A percentile compares a stretch with the other conserved stretches of the same genome.
phyloP scores from a whole-genome alignment of 2,113 vertebrate species.

The Anas platyrhynchos region DNA sequence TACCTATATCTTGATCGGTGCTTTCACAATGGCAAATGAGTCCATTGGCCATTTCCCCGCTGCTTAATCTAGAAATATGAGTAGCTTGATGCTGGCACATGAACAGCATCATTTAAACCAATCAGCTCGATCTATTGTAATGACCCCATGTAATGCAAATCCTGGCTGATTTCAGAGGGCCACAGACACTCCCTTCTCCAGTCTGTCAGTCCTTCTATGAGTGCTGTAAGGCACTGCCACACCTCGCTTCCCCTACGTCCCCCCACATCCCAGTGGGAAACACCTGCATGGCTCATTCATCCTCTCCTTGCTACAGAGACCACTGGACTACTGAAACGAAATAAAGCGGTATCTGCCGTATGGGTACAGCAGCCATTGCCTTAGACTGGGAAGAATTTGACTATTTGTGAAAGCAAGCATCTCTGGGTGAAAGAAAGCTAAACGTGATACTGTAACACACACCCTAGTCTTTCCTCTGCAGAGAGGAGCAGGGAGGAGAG shows the following conservation, averaged over 20 bases:
- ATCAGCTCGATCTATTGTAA: neutral
- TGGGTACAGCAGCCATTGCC: rapidly evolving
- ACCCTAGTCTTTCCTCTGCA: rapidly evolving
- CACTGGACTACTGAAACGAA: neutral
- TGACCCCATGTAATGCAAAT: neutral
- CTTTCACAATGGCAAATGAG: neutral
- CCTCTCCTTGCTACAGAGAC: neutral
- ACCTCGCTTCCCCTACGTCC: rapidly evolving
- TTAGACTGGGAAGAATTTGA: neutral
- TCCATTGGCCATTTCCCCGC: neutral
- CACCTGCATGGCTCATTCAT: rapidly evolving
- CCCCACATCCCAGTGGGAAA: rapidly evolving
- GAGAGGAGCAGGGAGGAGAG: neutral
- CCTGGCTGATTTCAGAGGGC: neutral
- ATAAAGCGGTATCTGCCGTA: neutral
- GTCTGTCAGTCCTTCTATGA: rapidly evolving
- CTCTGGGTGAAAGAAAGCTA: neutral
- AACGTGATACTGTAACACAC: neutral
- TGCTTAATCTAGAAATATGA: neutral
- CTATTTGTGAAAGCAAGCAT: neutral
- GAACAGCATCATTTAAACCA: neutral
- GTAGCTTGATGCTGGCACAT: neutral
- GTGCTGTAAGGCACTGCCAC: neutral
- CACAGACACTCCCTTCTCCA: neutral
- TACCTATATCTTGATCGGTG: neutral